Evolutionary conservation across 1,140 invertebrate genomes (phyloP), one percentile per base, ranked within the genome.

Genomic region (Reticulitermes speratus): DNA sequence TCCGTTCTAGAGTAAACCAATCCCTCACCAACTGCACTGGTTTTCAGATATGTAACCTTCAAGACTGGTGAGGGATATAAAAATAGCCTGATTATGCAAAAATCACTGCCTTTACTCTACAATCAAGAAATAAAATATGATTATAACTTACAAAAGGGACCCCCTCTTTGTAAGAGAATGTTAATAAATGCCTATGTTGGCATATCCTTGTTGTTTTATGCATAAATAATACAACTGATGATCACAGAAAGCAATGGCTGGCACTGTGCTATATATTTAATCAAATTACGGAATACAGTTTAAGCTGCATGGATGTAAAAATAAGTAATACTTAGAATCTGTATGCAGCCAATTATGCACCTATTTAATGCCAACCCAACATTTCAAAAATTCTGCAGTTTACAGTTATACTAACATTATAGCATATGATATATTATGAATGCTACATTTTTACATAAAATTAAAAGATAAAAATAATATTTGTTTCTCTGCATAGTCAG

Each of bases 221-320:
- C 44, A 52, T 83, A 84, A 52, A 84, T 52, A 84, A 84, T 84
- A 48, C 45, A 84, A 83, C 25, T 8, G 19, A n/a, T 84, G 44
- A 84, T 84, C 83, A 84, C 83, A 84, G 83, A 84, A 84, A 84
- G 48, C 83, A 84, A 84, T 84, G 83, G 83, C 83, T 84, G 83
- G 83, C 83, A 84, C 45, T 84, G 25, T 84, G 48, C 48, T 59
- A 84, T 32, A 32, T 59, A 75, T 75, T 14, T 8, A 75, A 75
- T 75, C 65, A 65, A 59, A 65, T 65, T 23, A 75, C n/a, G n/a
- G n/a, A 84, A 84, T 52, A 84, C 52, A 84, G 9, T 45, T 48
- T 84, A 55, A 84, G 83, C 83, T 84, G 83, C 83, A 84, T n/a
- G 55, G 25, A 55, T 84, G 25, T 19, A 84, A 55, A 75, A 75